Evolutionary conservation across 2,797 vertebrate species (phyloP), one percentile per base, ranked within the genome.

Genomic region (Bovichtus variegatus): DNA sequence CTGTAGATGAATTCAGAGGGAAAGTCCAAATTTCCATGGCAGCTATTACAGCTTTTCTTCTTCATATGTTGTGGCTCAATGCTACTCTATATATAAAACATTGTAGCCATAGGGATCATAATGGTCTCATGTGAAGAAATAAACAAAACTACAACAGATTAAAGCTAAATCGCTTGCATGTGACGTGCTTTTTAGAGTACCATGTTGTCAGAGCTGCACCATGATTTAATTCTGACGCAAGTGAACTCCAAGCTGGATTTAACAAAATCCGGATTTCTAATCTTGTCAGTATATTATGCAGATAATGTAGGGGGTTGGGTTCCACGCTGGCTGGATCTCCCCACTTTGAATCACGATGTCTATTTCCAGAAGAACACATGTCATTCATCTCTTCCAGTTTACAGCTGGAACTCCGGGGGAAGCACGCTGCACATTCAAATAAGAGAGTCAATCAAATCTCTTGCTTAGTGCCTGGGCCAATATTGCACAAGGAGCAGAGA

Each of bases 241-340:
- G 64, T 76, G 59, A 46, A 59, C 47, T 75, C 46, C 57, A 69
- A 60, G 19, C 29, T 65, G 74, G 73, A 83, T 74, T 81, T 65
- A 76, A 46, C n/a, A 15, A 81, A 69, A 85, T 67, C 36, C n/a
- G 1, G 18, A 66, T 66, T 63, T 78, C 40, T 62, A 76, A 68
- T 81, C 63, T 60, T 86, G 72, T 78, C 50, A 57, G 23, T 53
- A 54, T 70, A 79, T 71, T 75, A 74, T 51, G 61, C 46, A 63
- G 41, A 82, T 74, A 69, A 76, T 84, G 43, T 66, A 10, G 9
- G 34, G 36, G 29, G 21, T 65, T 40, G 29, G 75, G 53, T 67
- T 61, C 0, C n/a, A 2, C 2, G 3, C 55, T 59, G 69, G 23
- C 58, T 77, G 58, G 38, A 65, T 61, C 55, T 54, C n/a, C 43